Evolutionary conservation across 1,140 invertebrate genomes (phyloP).

Genomic region (Drosophila malerkotliana): DNA sequence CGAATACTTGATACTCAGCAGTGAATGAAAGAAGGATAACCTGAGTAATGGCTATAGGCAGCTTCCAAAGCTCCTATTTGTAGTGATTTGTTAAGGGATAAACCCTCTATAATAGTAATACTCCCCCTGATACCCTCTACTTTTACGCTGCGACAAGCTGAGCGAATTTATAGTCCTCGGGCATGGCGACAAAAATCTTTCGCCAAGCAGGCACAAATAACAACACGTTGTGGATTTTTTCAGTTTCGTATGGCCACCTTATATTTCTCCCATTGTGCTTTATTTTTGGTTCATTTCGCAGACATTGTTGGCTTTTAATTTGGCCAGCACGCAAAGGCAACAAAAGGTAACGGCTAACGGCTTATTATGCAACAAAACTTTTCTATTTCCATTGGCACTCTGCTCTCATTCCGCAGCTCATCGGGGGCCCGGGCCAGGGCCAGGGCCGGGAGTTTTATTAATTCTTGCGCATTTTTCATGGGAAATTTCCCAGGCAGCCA

Average conservation of each 20-base stretch:
- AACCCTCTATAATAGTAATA: background rate
- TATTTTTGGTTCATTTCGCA: slow-evolving; percentile 78
- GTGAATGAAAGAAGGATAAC: background rate
- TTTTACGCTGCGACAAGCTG: slow-evolving; percentile 60
- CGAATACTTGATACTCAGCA: slow-evolving; percentile 7
- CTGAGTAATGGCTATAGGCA: background rate
- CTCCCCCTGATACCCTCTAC: background rate
- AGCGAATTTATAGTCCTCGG: slow-evolving; percentile 70
- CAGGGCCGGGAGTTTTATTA: slow-evolving; percentile 56
- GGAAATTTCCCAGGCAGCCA: slow-evolving; percentile 46
- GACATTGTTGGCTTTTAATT: slow-evolving; percentile 81
- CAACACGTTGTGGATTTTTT: slow-evolving; percentile 64
- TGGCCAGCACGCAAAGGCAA: slow-evolving; percentile 68
- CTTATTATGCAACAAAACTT: slow-evolving; percentile 66
- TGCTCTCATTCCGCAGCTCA: background rate
- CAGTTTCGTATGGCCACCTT: slow-evolving; percentile 20
- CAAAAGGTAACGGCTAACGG: slow-evolving; percentile 64
- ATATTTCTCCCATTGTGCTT: slow-evolving; percentile 10
- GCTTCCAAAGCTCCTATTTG: background rate
- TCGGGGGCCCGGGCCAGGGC: too few relatives aligned
- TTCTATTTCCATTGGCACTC: slow-evolving; percentile 70
- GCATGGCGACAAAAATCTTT: slow-evolving; percentile 79
- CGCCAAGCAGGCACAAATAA: slow-evolving; percentile 63
- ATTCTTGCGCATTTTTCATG: slow-evolving; percentile 77
- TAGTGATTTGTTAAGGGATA: background rate